These are phyloP conservation scores for Daubentonia madagascariensis DNA, from an alignment of 2,113 vertebrate species.

Conservation along the genomic window DNA sequence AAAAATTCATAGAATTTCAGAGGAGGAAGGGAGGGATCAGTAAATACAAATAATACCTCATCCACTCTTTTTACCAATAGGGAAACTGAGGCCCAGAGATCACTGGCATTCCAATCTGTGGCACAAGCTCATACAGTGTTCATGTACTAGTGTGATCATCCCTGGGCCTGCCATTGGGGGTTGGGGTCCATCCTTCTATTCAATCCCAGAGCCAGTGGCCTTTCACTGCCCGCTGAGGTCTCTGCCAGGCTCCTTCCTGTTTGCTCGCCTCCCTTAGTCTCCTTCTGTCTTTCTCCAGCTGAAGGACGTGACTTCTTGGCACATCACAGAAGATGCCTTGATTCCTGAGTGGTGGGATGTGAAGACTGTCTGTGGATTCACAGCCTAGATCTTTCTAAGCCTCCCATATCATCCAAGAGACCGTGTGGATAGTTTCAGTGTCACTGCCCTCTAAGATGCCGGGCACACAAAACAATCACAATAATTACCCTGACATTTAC, in stretches of 20 bases:
- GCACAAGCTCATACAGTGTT: background rate
- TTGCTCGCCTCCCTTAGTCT: background rate
- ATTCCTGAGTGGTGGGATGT: background rate
- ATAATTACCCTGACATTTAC: background rate
- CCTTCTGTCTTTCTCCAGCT: background rate
- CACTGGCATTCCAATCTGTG: rapidly evolving
- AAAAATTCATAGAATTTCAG: background rate
- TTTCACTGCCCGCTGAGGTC: background rate
- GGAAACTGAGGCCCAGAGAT: background rate
- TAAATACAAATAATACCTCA: background rate
- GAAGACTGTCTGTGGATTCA: background rate
- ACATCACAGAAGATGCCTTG: background rate
- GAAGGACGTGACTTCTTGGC: background rate
- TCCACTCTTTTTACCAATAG: background rate
- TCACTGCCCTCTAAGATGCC: background rate
- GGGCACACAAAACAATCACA: background rate
- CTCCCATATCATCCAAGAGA: background rate
- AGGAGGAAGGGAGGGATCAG: background rate
- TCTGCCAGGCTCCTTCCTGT: background rate
- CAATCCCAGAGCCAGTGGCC: background rate
- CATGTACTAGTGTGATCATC: rapidly evolving
- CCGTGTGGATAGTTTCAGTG: background rate
- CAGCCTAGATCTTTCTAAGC: background rate
- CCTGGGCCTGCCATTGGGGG: rapidly evolving
- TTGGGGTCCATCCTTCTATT: rapidly evolving